Evolutionary conservation across 2,797 vertebrate species (phyloP), one percentile per base, ranked within the genome.

Genomic region (Pitangus sulphuratus): DNA sequence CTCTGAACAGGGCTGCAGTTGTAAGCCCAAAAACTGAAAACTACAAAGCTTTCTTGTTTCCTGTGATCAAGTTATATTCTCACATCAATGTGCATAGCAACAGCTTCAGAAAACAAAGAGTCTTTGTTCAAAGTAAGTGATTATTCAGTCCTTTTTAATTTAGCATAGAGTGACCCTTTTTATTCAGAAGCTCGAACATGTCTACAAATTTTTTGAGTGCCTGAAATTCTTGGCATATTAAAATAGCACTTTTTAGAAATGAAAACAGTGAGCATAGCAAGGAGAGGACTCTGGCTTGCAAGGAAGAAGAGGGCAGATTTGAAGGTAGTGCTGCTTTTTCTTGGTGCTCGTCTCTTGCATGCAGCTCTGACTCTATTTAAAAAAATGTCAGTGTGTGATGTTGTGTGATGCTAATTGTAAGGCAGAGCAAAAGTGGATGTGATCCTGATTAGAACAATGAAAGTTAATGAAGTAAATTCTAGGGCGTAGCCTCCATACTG

Each of bases 1-100:
- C 66, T 87, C 68, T 76, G 90, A 97, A 97, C 94, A 96, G 92
- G 84, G 81, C 91, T 86, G 83, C 2, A 0, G 94, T 95, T 96
- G 95, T 95, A 89, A 87, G 76, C 87, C 65, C 33, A 78, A 89
- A 92, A 95, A 70, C 72, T 30, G 74, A 58, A 72, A 93, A 84
- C 84, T 90, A 94, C 81, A 98, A 94, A 91, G 93, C 69, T 79
- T 84, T 89, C 91, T 97, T 98, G 93, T 97, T 94, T 95, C 84
- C 88, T 87, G 74, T 81, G 78, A 81, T 93, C 50, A 79, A 97
- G 77, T 95, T 97, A 85, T 97, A 89, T 88, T 96, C 85, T 83
- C 60, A 20, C 81, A 86, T 90, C 84, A 70, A 64, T 89, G 93
- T 88, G 92, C 95, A 92, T 92, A 88, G 91, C 86, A 92, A 84